Base-by-base conservation (phyloP, 2,888 invertebrate genomes). In the Priocnemis perturbator region DNA sequence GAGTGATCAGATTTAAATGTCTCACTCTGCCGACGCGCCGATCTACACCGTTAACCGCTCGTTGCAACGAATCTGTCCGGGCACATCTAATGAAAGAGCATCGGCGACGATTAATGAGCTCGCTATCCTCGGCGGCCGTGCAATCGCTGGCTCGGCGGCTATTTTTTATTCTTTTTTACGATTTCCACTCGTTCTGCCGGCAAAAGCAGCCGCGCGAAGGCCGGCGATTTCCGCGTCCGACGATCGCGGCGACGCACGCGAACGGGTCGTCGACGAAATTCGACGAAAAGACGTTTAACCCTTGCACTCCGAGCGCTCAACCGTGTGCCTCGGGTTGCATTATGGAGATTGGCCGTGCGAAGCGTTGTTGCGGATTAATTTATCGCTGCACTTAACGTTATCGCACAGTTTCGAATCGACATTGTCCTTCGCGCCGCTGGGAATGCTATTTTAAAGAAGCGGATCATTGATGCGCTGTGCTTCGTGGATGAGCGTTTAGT, bases 1-100 rank as follows among this genome's bases (percentile, higher is more conserved):
- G 26, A 2, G 3, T 26, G 26, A 26, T 26, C 26, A 26, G 5
- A 26, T 26, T 26, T 26, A 26, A 26, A 26, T 26, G 26, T 26
- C 26, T 3, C 3, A 26, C 5, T 26, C 3, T 26, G 5, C 26
- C 5, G 5, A 5, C 5, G 26, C 26, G 23, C 30, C 47, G 48
- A 11, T 37, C 7, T 11, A 11, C 2, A 57, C 50, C 44, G 64
- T 64, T 64, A 57, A 64, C 57, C 45, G 30, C 57, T 57, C 30
- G 26, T 57, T 30, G 59, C 52, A 52, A 59, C 59, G 64, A 59
- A 59, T 17, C n/a, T 53, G 20, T 26, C 26, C 26, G 3, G 20
- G 23, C 23, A 53, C 45, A 59, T 58, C 59, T n/a, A 50, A 37
- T 53, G n/a, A 59, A 53, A 44, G 64, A 59, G 53, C 44, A 44